Base-by-base conservation (phyloP, 1,140 invertebrate genomes). In the Rhagoletis zephyria region DNA sequence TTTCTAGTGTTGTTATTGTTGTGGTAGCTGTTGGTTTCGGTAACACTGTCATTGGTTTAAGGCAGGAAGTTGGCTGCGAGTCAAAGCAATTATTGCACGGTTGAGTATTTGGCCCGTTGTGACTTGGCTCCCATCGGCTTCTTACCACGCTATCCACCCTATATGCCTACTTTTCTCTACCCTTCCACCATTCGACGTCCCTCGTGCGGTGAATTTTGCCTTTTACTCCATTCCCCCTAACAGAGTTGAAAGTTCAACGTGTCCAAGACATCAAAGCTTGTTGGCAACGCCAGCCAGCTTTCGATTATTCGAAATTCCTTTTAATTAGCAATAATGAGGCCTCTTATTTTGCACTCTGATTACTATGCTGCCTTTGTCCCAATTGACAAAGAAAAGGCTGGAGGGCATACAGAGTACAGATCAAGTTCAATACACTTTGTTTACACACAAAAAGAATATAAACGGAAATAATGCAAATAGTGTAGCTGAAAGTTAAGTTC, bases 291-390 rank as follows among this genome's bases (percentile, higher is more conserved):
- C 74, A 81, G 48, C n/a, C 48, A 56, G 48, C 74, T 81, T 81
- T 81, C 74, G 74, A 81, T 81, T 81, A 81, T 81, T 56, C 74
- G 48, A 59, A 51, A 81, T 81, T 81, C 51, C 74, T 59, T 81
- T 81, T 81, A 81, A 81, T 81, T 81, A 81, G 74, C 74, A 56
- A 81, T 81, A 81, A 81, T 81, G 74, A 81, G 74, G 74, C 74
- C 74, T 81, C 74, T 81, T 81, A 56, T 81, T 81, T 81, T 81
- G 74, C 74, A 81, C 74, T 59, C 74, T 81, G 74, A 81, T 56
- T 81, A 51, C 74, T 81, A 9, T 56, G 45, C 7, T 16, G 74
- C 48, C 9, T 56, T 56, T 81, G 48, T 81, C 48, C n/a, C 1
- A 48, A n/a, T 56, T 14, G n/a, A 4, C 14, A 2, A 56, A 56